Percentiles rank a stretch among this genome's conserved stretches.
Conservation (phyloP, 2,113 vertebrate genomes). For the Nerophis lumbriciformis region DNA sequence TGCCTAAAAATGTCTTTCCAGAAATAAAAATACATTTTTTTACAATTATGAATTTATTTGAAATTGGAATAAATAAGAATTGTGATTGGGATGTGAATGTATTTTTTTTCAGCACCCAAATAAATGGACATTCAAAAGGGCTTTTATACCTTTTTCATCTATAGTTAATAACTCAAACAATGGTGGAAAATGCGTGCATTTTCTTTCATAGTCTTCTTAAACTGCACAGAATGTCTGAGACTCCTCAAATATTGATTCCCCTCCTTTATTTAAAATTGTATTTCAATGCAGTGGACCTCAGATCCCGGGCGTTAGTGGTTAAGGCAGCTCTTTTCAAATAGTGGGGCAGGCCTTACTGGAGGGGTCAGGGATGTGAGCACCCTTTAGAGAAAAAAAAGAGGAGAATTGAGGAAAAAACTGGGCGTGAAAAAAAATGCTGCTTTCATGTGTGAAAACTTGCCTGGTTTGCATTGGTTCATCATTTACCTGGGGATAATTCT, state of each 20-base stretch:
- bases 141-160: slow-evolving; percentile 15
- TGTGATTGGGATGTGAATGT: too few species aligned
- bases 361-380: too few species aligned
- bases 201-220: slow-evolving; percentile 73
- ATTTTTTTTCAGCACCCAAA: too few species aligned
- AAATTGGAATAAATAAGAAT: too few species aligned
- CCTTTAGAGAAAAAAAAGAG: too few species aligned
- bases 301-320: background rate
- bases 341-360: too few species aligned
- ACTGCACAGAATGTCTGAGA: slow-evolving; percentile 74
- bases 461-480: slow-evolving; percentile 16
- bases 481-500: slow-evolving; percentile 21
- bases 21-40: too few species aligned
- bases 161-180: slow-evolving; percentile 61
- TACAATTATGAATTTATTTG: too few species aligned
- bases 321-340: too few species aligned
- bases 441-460: slow-evolving; percentile 13
- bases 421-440: too few species aligned
- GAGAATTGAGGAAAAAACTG: too few species aligned
- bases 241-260: slow-evolving; percentile 87
- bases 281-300: slow-evolving; percentile 65
- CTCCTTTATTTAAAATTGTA: slow-evolving; percentile 18
- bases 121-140: slow-evolving; percentile 7
- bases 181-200: slow-evolving; percentile 57
- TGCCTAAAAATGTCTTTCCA: too few species aligned